These are phyloP conservation scores for Podarcis lilfordi DNA, from an alignment of 2,797 vertebrate genomes.

Conservation along the genomic window DNA sequence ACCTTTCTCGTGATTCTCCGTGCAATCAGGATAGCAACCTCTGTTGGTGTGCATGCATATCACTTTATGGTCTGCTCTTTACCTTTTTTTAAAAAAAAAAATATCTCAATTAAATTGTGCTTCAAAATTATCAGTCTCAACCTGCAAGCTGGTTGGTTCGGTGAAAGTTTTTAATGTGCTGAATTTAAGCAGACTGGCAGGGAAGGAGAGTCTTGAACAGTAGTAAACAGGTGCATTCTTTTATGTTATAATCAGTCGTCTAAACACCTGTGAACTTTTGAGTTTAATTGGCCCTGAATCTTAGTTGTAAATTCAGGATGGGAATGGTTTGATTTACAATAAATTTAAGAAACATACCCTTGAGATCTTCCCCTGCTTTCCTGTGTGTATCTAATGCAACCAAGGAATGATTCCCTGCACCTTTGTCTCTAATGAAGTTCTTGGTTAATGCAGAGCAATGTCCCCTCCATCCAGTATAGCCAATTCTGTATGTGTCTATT, in stretches of 20 bases:
- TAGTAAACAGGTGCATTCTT: slow-evolving; percentile 33
- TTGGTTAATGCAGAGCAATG: neutral
- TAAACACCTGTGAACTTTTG: slow-evolving; percentile 57
- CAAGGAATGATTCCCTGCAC: neutral
- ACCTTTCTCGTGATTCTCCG: no score
- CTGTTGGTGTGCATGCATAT: neutral
- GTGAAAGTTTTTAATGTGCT: neutral
- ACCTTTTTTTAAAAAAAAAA: neutral
- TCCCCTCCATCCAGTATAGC: neutral
- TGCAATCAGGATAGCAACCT: neutral
- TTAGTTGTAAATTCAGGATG: neutral
- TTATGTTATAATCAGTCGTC: slow-evolving; percentile 50
- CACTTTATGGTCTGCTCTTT: neutral
- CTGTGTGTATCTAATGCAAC: neutral
- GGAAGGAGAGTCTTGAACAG: slow-evolving; percentile 15
- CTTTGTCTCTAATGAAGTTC: neutral
- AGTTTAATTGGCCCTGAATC: slow-evolving; percentile 44
- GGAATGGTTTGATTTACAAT: slow-evolving; percentile 1
- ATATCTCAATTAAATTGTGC: neutral
- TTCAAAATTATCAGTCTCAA: neutral
- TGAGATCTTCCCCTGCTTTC: neutral
- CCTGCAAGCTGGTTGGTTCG: neutral
- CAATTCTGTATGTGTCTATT: neutral
- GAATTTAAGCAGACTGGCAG: neutral
- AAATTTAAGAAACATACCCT: neutral